Evolutionary conservation across 2,113 vertebrate genomes (phyloP), one percentile per base, ranked within the genome.

Genomic region (Bostrychus sinensis): DNA sequence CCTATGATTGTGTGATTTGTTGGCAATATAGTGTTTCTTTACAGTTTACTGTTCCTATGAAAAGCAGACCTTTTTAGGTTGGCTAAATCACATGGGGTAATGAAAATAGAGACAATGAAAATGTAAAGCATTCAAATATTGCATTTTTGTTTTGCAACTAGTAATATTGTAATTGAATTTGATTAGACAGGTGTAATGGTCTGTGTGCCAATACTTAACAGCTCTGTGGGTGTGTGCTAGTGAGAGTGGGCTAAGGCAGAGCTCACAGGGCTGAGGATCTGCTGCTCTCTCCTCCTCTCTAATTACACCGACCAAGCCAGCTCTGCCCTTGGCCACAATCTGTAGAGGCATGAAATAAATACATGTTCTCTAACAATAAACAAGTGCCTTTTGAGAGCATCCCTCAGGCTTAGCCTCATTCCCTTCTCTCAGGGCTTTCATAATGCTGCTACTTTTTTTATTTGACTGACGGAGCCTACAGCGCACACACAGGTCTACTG

Each of bases 331-430:
- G 87, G 78, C 91, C 91, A 87, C 90, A 92, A 90, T 90, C 88
- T 91, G 88, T 82, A 82, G 81, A 84, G 86, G 81, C 88, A 89
- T 89, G 89, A 91, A 91, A 91, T 92, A 90, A 92, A 92, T 92
- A 91, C 85, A 90, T 81, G 81, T 83, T 90, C 81, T 91, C 77
- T 74, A 89, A 91, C 90, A 92, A 92, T 92, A 91, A 92, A 92
- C 89, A 92, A 90, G 86, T 62, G 88, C 88, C 84, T 88, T 91
- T 89, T 88, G 77, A 90, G 90, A 84, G 80, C 86, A 84, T 82
- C 90, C 87, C 82, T 85, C 81, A 20, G 43, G 63, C 67, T 69
- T 77, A 75, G 66, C 74, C 80, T 75, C 62, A 30, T 66, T 28
- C 41, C 81, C 54, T 13, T 64, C 75, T 66, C 70, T 36, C 39